Evolutionary conservation across 2,113 vertebrate species (phyloP).

Genomic region (Pelmatolapia mariae): DNA sequence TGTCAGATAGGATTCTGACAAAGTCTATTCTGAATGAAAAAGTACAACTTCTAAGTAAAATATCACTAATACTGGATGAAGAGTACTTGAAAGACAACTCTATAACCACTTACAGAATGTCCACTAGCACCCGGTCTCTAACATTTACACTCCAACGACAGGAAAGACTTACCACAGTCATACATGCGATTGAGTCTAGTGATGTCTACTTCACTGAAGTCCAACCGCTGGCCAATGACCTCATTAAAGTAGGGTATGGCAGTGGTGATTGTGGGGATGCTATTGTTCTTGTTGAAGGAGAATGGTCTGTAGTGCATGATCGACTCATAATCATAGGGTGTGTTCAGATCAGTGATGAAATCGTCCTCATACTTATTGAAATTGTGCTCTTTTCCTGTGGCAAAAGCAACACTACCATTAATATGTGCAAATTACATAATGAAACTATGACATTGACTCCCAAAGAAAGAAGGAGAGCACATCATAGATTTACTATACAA

Average conservation of each 20-base stretch:
- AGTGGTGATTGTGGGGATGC: conserved; percentile 83
- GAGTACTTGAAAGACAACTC: too few species aligned
- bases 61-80: neutral
- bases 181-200: conserved; percentile 89
- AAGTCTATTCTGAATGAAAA: neutral
- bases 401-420: neutral
- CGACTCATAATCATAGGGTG: conserved; percentile 90
- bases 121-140: neutral
- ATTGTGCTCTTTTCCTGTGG: conserved; percentile 76
- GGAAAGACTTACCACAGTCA: conserved; percentile 82
- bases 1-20: too few species aligned
- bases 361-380: conserved; percentile 79
- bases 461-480: neutral
- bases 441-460: neutral
- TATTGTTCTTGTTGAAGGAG: conserved; percentile 86
- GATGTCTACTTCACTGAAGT: conserved; percentile 81
- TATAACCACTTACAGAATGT: neutral
- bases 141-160: neutral
- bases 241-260: conserved; percentile 81
- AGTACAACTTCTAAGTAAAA: neutral
- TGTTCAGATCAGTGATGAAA: conserved; percentile 85
- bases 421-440: neutral
- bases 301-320: conserved; percentile 86
- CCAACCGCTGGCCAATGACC: conserved; percentile 85
- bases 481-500: too few species aligned